Conservation (phyloP, 2,113 vertebrate species). For the Zosterops japonicus region DNA sequence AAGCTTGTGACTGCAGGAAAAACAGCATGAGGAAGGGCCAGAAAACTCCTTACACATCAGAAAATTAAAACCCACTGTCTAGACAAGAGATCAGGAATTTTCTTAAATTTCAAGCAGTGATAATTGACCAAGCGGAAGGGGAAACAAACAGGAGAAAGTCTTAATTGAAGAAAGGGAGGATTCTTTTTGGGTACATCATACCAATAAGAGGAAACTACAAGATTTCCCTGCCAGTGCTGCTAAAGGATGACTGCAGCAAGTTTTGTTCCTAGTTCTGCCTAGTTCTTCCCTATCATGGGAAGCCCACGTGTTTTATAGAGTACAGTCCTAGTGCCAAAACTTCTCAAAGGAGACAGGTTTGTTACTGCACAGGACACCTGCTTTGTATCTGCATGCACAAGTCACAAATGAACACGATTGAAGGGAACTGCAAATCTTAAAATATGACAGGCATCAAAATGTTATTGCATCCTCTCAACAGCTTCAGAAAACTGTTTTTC, state of each 20-base stretch:
- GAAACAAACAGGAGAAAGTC: background rate
- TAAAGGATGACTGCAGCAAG: background rate
- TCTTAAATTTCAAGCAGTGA: constrained; percentile 10
- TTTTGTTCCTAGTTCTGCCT: background rate
- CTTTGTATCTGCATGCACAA: background rate
- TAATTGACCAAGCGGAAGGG: background rate
- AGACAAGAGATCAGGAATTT: constrained; percentile 32
- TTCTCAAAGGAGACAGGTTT: background rate
- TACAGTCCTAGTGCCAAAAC: background rate
- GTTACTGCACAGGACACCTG: background rate
- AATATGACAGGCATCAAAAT: background rate
- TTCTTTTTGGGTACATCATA: background rate
- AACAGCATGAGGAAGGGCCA: background rate
- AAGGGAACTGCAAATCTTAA: background rate
- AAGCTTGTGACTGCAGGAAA: background rate
- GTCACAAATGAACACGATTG: background rate
- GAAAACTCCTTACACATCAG: background rate
- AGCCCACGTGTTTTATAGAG: background rate
- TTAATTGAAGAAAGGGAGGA: background rate
- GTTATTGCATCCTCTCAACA: background rate
- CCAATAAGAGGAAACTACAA: background rate
- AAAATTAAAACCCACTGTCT: constrained; percentile 30
- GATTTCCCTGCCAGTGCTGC: background rate
- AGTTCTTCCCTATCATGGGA: background rate
- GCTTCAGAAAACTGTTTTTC: background rate